These are phyloP conservation scores for Cyclura pinguis DNA, from an alignment of 2,797 vertebrate species.

Conservation along the genomic window DNA sequence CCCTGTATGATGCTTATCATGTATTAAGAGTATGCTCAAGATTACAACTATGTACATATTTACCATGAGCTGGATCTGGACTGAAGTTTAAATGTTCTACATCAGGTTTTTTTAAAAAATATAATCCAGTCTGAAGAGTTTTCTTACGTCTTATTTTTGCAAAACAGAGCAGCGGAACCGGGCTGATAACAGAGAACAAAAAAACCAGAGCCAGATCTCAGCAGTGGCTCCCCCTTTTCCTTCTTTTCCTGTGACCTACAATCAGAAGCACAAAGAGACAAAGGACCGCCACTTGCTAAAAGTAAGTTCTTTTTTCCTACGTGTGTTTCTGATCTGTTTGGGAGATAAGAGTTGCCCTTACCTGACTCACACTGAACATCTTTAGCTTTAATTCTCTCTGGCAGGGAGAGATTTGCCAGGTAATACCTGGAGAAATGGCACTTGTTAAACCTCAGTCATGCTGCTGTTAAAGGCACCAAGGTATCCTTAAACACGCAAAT, in stretches of 20 bases:
- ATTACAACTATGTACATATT: not conserved
- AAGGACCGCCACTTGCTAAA: conserved; percentile 80
- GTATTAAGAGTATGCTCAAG: not conserved
- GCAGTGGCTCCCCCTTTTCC: conserved; percentile 87
- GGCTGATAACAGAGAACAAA: conserved; percentile 85
- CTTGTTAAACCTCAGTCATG: not conserved
- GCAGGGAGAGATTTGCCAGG: not conserved
- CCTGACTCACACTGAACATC: not conserved
- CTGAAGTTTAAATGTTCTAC: conserved; percentile 3
- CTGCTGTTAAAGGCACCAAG: not conserved
- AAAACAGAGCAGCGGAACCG: conserved; percentile 87
- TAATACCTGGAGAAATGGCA: not conserved
- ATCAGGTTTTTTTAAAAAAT: not conserved
- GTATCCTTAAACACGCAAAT: not conserved
- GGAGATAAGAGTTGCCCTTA: not conserved
- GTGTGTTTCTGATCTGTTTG: accelerated
- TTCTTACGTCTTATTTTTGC: conserved; percentile 55
- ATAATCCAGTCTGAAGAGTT: conserved; percentile 25
- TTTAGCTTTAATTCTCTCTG: not conserved
- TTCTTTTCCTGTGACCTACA: conserved; percentile 81
- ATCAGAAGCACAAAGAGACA: conserved; percentile 85
- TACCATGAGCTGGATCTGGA: conserved; percentile 3
- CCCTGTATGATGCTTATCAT: not conserved
- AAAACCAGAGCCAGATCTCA: conserved; percentile 82
- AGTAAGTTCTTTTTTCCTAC: conserved; percentile 80